Conservation (phyloP, 37 sponge, comb jelly and placozoan species). For the Geodia barretti region DNA sequence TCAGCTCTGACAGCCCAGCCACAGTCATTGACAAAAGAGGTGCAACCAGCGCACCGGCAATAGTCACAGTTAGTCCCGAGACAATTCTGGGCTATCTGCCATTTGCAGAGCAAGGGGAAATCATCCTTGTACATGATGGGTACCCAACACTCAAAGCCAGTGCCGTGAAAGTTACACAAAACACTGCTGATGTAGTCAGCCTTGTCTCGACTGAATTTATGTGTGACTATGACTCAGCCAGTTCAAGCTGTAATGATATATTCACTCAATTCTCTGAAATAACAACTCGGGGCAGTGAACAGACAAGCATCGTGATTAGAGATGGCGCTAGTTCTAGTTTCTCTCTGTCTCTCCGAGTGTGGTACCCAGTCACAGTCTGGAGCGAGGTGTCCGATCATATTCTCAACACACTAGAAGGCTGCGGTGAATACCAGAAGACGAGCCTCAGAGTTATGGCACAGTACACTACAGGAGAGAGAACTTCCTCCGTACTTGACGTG, state of each 20-base stretch:
- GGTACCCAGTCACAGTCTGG: slow-evolving; percentile 8
- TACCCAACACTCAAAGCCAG: background rate
- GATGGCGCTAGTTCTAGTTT: background rate
- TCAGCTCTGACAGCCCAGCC: background rate
- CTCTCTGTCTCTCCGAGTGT: slow-evolving; percentile 47
- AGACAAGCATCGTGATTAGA: background rate
- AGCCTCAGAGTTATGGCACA: background rate
- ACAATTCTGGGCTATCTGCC: background rate
- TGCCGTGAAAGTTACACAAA: background rate
- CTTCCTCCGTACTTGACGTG: background rate
- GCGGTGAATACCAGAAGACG: slow-evolving; percentile 18
- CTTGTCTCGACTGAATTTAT: background rate
- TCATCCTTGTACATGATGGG: background rate
- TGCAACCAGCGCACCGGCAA: background rate
- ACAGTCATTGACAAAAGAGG: background rate
- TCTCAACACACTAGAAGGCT: slow-evolving; percentile 10
- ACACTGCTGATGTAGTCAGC: background rate
- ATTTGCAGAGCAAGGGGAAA: background rate
- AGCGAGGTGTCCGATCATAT: slow-evolving; percentile 13
- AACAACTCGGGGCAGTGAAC: background rate
- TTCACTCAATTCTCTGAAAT: background rate
- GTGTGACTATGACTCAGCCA: background rate
- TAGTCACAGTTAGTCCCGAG: background rate
- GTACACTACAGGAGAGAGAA: slow-evolving; percentile 3
- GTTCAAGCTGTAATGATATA: background rate